Evolutionary conservation across 2,113 vertebrate genomes (phyloP), one percentile per base, ranked within the genome.

Genomic region (Laterallus jamaicensis): DNA sequence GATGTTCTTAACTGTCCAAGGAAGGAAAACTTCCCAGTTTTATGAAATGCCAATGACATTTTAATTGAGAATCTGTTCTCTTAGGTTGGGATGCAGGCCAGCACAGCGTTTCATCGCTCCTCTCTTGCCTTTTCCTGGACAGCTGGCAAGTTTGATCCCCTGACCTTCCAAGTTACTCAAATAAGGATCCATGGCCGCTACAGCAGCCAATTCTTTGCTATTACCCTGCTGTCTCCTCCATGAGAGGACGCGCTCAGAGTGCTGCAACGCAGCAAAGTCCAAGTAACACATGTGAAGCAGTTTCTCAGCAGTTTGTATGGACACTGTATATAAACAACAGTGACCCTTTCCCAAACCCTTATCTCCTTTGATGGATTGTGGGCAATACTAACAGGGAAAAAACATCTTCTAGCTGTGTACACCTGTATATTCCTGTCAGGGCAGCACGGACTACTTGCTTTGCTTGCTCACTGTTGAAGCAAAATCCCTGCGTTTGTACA

Each of bases 171-270:
- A 0, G 0, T 39, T 37, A 76, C 32, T 49, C 25, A 52, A 89
- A 77, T 12, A 26, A 40, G 40, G 29, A 26, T 19, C 92, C 59
- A 2, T 44, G 32, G 35, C 59, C 2, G 1, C 55, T 50, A 1
- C 0, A 88, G 47, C 16, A 54, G 44, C 31, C 16, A 24, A 2
- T 15, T 47, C 44, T 52, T 63, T 74, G 31, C 31, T 59, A 37
- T 24, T 44, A 5, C 8, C 32, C 12, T 76, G 60, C 14, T 29
- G 10, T 6, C 11, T 60, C 26, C 58, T 66, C 0, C 0, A n/a
- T 35, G 32, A 50, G 40, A 79, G 26, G 49, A 60, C 58, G 15
- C 49, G 21, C n/a, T 82, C 69, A 52, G 47, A 77, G 58, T 17
- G 20, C 5, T 39, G 50, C 31, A 54, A 78, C 0, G 0, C 39